Percentiles rank a stretch among this genome's conserved stretches.
phyloP scores from a whole-genome alignment of 2,113 vertebrate species.

The Tetrao urogallus region DNA sequence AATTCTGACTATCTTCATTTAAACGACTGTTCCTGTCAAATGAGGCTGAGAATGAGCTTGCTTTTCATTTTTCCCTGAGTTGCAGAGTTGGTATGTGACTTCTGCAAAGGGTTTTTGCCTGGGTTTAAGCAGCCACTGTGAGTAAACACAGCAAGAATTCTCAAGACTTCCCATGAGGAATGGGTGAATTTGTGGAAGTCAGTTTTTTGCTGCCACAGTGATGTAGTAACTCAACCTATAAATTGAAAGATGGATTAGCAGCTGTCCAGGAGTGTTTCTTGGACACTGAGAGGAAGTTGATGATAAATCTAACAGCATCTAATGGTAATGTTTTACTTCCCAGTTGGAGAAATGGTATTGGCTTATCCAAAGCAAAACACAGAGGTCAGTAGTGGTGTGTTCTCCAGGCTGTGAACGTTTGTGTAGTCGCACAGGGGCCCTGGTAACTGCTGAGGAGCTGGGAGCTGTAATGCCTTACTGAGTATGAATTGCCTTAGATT shows the following conservation, averaged over 20 bases:
- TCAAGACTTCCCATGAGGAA: neutral
- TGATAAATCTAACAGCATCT: neutral
- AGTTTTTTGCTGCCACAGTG: neutral
- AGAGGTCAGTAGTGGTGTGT: accelerated
- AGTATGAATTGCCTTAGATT: neutral
- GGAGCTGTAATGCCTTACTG: neutral
- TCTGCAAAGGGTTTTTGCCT: neutral
- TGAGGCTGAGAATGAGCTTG: neutral
- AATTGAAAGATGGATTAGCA: neutral
- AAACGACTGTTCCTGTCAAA: neutral
- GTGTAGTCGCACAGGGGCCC: too few species aligned
- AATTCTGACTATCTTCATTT: neutral
- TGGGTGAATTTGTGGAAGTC: neutral
- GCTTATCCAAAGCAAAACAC: neutral
- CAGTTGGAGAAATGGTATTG: neutral
- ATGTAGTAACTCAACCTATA: neutral
- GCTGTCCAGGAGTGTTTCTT: neutral
- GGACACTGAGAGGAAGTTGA: neutral
- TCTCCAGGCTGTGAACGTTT: neutral
- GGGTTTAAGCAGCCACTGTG: neutral
- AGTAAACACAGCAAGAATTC: neutral
- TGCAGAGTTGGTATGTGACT: neutral
- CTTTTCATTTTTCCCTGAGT: neutral
- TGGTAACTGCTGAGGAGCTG: neutral
- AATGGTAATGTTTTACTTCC: neutral